Evolutionary conservation across 2,113 vertebrate species (phyloP), one percentile per base, ranked within the genome.

Genomic region (Fukomys damarensis): DNA sequence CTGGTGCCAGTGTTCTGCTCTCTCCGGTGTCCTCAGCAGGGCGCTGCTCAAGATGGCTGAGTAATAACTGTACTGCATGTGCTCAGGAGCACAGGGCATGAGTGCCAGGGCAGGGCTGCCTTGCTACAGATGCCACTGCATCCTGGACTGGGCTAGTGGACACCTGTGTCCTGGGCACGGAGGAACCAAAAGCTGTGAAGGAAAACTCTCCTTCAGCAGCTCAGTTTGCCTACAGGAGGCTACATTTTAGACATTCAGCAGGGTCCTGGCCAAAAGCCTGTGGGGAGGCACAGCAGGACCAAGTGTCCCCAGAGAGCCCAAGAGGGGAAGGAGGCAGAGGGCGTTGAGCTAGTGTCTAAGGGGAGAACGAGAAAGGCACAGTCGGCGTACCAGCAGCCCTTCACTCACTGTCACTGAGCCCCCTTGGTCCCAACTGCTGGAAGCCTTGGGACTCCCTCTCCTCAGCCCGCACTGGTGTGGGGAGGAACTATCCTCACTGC

Each of bases 351-450:
- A 49, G 30, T 14, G 10, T 38, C 74, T 28, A n/a, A 35, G 52
- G 49, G 16, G 38, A 35, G 20, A 22, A 41, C 20, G 59, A 28
- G 32, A 7, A 32, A 61, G 81, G 70, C 54, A 68, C 43, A 11
- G 1, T 10, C 0, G 2, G 12, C 16, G 19, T 12, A 7, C n/a
- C 13, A 11, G 16, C 0, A 1, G 12, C 65, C 56, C 28, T 4
- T 77, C 70, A 3, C 0, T n/a, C 14, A 5, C 14, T 20, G 26
- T n/a, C 14, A 5, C 14, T 20, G 26, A 32, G 26, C n/a, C 11
- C 56, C 65, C 46, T 5, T 0, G 11, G 13, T 30, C n/a, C 83
- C 61, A 26, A 7, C 28, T n/a, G 22, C 35, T 24, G 10, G 61
- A 41, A 66, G 3, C 72, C 38, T 16, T 22, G 3, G 24, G 35